A percentile compares a stretch with the other conserved stretches of the same genome.
Conservation (phyloP, 2,113 vertebrate genomes). For the Laterallus jamaicensis region DNA sequence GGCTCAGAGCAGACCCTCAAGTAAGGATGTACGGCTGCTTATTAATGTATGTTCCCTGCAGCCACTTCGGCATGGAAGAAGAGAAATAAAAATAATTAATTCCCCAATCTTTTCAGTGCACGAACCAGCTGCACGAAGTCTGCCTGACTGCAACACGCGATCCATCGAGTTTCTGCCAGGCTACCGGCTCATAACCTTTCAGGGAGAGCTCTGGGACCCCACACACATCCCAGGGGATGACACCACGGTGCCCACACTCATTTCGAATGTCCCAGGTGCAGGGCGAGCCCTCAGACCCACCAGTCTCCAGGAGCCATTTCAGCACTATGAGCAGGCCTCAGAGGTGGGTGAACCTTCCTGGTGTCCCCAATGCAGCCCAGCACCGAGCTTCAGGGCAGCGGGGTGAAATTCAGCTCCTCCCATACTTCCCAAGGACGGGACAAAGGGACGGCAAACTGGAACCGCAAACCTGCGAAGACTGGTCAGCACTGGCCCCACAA, state of each 20-base stretch:
- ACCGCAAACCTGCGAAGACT: neutral
- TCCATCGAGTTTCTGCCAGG: neutral
- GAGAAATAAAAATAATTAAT: neutral
- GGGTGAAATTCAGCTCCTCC: neutral
- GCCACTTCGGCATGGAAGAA: neutral
- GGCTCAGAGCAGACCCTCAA: neutral
- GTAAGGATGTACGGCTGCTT: neutral
- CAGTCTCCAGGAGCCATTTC: neutral
- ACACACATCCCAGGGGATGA: neutral
- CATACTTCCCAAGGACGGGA: fast-evolving
- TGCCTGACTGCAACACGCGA: neutral
- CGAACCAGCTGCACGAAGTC: neutral
- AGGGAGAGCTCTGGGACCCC: neutral
- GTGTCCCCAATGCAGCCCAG: neutral
- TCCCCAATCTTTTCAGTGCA: neutral
- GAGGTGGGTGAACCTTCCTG: neutral
- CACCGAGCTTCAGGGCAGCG: neutral
- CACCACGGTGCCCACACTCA: neutral
- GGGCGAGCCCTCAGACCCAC: neutral
- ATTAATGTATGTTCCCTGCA: neutral
- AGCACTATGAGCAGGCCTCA: neutral
- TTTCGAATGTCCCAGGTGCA: neutral
- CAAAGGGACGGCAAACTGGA: neutral
- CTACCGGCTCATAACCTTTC: neutral
- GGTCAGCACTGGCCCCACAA: neutral